These are phyloP conservation scores for Altica lythri DNA, from an alignment of 2,888 invertebrate genomes.

Conservation along the genomic window DNA sequence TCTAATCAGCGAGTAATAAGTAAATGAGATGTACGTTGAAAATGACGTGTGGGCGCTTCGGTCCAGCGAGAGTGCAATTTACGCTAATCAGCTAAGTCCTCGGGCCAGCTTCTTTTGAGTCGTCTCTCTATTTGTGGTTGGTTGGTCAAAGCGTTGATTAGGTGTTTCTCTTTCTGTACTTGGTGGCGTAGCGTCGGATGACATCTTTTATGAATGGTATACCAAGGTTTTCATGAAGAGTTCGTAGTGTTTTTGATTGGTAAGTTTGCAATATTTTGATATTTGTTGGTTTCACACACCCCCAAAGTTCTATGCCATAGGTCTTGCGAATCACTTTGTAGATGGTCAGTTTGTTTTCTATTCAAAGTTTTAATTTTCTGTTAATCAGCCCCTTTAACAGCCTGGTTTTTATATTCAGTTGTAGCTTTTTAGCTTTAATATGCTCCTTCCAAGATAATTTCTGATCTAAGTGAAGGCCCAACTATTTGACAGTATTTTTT, in stretches of 20 bases:
- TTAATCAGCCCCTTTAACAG: conserved; percentile 1
- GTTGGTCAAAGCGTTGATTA: no score
- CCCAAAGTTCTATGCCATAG: conserved; percentile 2
- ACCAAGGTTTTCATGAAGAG: no score
- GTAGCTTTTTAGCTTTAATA: conserved; percentile 5
- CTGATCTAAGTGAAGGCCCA: conserved; percentile 1
- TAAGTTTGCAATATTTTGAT: conserved; percentile 6
- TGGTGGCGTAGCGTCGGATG: no score
- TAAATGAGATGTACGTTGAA: no score
- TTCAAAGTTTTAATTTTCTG: conserved; percentile 1
- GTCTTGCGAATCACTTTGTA: conserved; percentile 6
- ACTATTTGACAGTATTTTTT: neutral
- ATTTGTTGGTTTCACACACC: neutral
- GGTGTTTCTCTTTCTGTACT: no score
- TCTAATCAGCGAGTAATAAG: no score
- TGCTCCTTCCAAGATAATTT: conserved; percentile 2
- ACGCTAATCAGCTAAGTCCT: no score
- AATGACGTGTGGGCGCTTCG: no score
- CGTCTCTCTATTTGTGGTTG: no score
- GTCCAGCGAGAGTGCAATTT: no score
- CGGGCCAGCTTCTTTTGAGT: no score
- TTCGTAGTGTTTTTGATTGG: conserved; percentile 4
- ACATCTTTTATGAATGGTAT: no score
- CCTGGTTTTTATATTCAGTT: conserved; percentile 1
- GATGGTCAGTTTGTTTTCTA: conserved; percentile 10